Evolutionary conservation across 2,113 vertebrate genomes (phyloP).

Genomic region (Phoenicopterus ruber): DNA sequence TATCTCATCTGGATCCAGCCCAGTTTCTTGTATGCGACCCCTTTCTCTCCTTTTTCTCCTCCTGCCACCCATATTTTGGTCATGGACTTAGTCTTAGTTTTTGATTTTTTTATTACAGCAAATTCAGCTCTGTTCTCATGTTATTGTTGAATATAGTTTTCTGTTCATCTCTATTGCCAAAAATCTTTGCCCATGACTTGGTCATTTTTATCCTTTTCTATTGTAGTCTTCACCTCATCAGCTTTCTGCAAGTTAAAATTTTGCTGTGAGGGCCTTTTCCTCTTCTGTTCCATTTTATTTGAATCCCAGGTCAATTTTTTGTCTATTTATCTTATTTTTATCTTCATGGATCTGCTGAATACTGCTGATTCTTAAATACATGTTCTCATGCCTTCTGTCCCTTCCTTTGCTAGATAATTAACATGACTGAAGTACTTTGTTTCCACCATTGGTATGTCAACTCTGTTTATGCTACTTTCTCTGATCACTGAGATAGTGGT

Average conservation of each 20-base stretch:
- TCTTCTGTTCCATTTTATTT: background rate
- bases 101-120: background rate
- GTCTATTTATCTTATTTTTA: background rate
- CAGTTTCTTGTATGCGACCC: background rate
- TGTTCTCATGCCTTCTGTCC: accelerated
- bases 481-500: background rate
- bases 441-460: background rate
- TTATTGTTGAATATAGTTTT: background rate
- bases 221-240: accelerated
- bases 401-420: background rate
- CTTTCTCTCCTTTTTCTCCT: background rate
- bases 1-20: background rate
- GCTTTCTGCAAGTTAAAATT: background rate
- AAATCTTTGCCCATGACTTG: background rate
- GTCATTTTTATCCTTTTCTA: background rate
- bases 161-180: background rate
- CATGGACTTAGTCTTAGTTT: background rate
- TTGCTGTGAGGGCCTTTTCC: background rate
- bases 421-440: background rate
- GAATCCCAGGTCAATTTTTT: background rate
- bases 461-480: background rate
- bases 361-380: background rate
- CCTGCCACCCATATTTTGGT: background rate
- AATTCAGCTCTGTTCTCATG: background rate
- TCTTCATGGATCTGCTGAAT: background rate